These are phyloP conservation scores for Mactra quadrangularis DNA, from an alignment of 1,140 invertebrate species.

Conservation along the genomic window DNA sequence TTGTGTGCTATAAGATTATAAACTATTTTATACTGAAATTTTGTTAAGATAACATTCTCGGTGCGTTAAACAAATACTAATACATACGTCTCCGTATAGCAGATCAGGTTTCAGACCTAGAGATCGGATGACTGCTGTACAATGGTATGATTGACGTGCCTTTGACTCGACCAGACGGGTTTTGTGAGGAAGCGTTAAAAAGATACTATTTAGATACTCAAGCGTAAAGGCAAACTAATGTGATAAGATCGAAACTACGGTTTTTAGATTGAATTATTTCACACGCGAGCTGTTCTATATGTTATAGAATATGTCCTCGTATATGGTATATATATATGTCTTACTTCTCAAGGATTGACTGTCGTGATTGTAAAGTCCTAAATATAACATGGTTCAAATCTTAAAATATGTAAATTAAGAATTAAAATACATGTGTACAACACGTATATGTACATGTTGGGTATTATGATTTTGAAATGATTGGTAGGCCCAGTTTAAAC, in stretches of 20 bases:
- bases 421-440: no score
- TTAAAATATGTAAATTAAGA: no score
- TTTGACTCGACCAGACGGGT: slow-evolving; percentile 27
- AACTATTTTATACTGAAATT: slow-evolving; percentile 48
- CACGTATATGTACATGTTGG: no score
- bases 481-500: no score
- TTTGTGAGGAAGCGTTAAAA: slow-evolving; percentile 54
- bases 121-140: slow-evolving; percentile 20
- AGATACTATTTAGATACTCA: slow-evolving; percentile 41
- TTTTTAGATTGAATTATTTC: slow-evolving; percentile 42
- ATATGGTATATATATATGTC: no score
- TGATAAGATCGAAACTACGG: slow-evolving; percentile 34
- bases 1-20: slow-evolving; percentile 2
- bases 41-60: slow-evolving; percentile 50
- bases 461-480: no score
- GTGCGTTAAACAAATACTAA: slow-evolving; percentile 57
- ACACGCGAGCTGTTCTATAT: slow-evolving; percentile 10
- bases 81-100: slow-evolving; percentile 21
- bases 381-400: no score
- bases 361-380: no score
- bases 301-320: no score
- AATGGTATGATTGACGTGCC: slow-evolving; percentile 50
- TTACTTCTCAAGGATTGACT: no score
- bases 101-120: slow-evolving; percentile 38
- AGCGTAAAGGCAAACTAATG: slow-evolving; percentile 8